A percentile compares a stretch with the other conserved stretches of the same genome.
Evolutionary conservation across 1,140 invertebrate species (phyloP).

Genomic region (Heliconius hewitsoni): DNA sequence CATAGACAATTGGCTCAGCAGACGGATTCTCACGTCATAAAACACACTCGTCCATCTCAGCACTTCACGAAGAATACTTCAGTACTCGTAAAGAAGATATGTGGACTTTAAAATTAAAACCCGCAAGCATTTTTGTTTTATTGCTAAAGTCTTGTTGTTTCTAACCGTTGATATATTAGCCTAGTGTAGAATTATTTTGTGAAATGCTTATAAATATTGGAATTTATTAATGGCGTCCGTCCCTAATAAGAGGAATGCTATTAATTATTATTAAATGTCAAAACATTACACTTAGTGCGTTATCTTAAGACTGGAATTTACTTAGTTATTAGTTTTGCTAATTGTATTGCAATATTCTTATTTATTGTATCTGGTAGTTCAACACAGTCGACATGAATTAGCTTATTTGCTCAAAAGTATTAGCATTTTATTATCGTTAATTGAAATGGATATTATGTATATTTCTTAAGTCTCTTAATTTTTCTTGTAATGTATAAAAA

Average conservation of each 20-base stretch:
- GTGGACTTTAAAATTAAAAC: constrained; percentile 12
- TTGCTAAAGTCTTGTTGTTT: constrained; percentile 8
- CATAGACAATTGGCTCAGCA: constrained; percentile 25
- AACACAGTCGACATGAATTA: background rate
- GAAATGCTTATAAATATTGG: background rate
- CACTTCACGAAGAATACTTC: constrained; percentile 14
- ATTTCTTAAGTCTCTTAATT: too few relatives aligned
- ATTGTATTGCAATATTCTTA: too few relatives aligned
- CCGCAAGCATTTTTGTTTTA: constrained; percentile 15
- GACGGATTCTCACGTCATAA: constrained; percentile 25
- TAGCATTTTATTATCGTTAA: too few relatives aligned
- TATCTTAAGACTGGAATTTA: background rate
- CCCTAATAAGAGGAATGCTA: background rate
- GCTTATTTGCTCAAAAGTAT: background rate
- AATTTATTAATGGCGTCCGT: background rate
- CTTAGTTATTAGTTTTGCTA: background rate
- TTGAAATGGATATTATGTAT: too few relatives aligned
- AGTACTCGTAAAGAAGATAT: constrained; percentile 21
- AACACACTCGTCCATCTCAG: constrained; percentile 24
- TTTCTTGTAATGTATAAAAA: too few relatives aligned
- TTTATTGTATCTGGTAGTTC: background rate
- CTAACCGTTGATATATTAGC: background rate
- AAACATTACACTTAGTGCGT: background rate
- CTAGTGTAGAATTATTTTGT: background rate
- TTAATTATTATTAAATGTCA: background rate